A percentile compares a stretch with the other conserved stretches of the same genome.
Evolutionary conservation across 2,797 vertebrate genomes (phyloP).

Genomic region (Eurystomus glaucurus): DNA sequence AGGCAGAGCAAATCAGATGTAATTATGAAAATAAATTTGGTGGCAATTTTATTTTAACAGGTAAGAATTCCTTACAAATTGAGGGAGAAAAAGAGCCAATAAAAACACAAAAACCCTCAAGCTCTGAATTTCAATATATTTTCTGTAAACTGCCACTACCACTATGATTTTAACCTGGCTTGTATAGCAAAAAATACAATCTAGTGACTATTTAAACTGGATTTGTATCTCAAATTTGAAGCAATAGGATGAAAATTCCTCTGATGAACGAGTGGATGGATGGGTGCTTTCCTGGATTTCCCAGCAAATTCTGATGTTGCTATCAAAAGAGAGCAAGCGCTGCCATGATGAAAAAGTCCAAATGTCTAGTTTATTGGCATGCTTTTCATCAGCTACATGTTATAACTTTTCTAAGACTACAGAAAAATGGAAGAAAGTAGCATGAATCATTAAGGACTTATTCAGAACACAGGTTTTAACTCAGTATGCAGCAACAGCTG

Average conservation of each 20-base stretch:
- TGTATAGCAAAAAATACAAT: accelerated
- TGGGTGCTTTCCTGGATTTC: not conserved
- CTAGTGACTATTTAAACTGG: not conserved
- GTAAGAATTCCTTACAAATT: not conserved
- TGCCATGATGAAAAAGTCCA: not conserved
- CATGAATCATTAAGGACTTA: not conserved
- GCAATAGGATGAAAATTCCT: not conserved
- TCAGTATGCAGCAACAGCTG: not conserved
- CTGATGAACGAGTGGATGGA: not conserved
- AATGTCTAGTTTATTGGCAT: not conserved
- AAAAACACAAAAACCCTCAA: accelerated
- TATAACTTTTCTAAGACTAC: not conserved
- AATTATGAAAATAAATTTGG: not conserved
- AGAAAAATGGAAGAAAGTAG: not conserved
- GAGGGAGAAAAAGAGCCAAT: not conserved
- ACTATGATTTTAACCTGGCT: not conserved
- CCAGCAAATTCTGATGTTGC: not conserved
- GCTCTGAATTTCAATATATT: not conserved
- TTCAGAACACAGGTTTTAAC: not conserved
- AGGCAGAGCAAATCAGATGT: not conserved
- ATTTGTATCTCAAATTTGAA: not conserved
- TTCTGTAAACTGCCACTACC: not conserved
- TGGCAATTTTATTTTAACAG: not conserved
- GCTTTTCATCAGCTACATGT: not conserved
- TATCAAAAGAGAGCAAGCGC: not conserved